These are phyloP conservation scores for Gymnopithys bicolor DNA, from an alignment of 2,797 vertebrate species.

Conservation along the genomic window DNA sequence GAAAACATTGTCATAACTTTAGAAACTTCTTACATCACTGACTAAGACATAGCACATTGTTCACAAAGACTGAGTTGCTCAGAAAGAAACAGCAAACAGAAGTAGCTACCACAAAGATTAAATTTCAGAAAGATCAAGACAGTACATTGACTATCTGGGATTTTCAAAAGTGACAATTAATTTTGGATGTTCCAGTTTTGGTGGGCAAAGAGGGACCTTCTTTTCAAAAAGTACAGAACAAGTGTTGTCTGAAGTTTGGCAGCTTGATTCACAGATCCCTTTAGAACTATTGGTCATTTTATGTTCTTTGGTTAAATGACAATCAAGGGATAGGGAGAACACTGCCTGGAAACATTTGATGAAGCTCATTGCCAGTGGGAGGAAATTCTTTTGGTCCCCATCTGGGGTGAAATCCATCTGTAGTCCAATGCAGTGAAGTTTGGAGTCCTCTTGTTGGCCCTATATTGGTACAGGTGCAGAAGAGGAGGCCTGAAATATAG, in stretches of 20 bases:
- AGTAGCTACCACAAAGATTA: conserved; percentile 8
- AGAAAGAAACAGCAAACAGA: background rate
- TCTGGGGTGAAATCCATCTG: background rate
- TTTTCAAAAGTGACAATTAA: background rate
- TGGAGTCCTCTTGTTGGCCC: background rate
- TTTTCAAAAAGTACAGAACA: background rate
- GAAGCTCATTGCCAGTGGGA: background rate
- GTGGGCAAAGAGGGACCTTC: background rate
- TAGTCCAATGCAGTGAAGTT: background rate
- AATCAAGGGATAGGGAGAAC: background rate
- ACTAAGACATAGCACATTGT: background rate
- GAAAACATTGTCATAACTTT: background rate
- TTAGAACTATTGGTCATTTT: background rate
- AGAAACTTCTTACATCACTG: background rate
- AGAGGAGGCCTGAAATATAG: background rate
- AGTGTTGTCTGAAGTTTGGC: background rate
- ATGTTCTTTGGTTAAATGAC: background rate
- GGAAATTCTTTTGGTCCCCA: background rate
- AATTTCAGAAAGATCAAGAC: background rate
- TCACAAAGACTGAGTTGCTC: background rate
- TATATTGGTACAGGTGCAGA: background rate
- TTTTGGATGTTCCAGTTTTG: background rate
- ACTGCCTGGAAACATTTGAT: background rate
- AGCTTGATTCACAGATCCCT: background rate
- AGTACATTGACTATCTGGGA: background rate